Conservation (phyloP, 2,113 vertebrate genomes). For the Tapirus terrestris region DNA sequence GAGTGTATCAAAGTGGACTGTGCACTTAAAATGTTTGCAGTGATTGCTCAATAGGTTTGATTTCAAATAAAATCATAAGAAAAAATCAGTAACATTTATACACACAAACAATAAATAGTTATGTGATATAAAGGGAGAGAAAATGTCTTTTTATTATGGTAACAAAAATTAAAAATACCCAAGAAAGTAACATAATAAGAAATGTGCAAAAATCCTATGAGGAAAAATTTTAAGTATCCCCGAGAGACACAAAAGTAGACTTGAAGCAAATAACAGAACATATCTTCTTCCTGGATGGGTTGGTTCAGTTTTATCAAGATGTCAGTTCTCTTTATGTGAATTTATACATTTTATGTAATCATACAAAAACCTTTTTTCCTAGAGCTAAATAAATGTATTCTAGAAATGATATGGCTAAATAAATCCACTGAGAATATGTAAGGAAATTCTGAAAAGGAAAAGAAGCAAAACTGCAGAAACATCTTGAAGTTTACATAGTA, state of each 20-base stretch:
- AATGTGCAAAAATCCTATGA: neutral
- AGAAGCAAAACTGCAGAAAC: neutral
- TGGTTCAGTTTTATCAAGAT: neutral
- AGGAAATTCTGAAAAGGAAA: neutral
- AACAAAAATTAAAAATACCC: neutral
- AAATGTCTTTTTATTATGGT: neutral
- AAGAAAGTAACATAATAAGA: neutral
- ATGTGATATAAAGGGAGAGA: neutral
- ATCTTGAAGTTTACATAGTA: neutral
- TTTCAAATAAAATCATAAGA: neutral
- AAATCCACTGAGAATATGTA: neutral
- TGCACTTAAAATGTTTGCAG: neutral
- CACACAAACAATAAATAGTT: neutral
- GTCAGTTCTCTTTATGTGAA: neutral
- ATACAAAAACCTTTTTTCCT: neutral
- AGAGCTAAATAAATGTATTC: neutral
- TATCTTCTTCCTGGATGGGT: neutral
- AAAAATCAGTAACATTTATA: neutral
- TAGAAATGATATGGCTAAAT: neutral
- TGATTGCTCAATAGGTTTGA: neutral
- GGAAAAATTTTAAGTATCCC: neutral
- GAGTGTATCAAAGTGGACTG: neutral
- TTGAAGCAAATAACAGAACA: neutral
- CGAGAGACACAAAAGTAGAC: neutral
- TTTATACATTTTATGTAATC: neutral